phyloP scores from a whole-genome alignment of 2,888 invertebrate species.

The Hyles lineata region DNA sequence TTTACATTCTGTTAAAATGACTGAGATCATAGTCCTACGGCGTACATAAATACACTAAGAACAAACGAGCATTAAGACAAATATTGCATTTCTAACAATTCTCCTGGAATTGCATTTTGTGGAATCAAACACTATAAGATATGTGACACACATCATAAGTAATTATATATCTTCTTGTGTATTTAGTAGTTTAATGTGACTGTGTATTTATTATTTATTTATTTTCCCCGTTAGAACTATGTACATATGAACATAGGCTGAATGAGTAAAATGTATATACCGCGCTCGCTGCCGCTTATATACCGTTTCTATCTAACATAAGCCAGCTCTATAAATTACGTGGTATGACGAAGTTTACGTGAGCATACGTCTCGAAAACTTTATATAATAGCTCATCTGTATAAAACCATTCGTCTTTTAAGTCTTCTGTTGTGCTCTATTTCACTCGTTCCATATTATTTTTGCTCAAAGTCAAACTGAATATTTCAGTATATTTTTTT shows the following conservation, averaged over 20 bases:
- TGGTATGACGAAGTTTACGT: slow-evolving; percentile 25
- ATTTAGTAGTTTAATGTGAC: too few relatives aligned
- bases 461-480: not conserved
- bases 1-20: too few relatives aligned
- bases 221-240: not conserved
- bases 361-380: slow-evolving; percentile 32
- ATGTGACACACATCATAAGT: too few relatives aligned
- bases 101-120: too few relatives aligned
- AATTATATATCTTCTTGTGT: too few relatives aligned
- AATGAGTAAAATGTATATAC: not conserved
- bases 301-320: not conserved
- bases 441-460: slow-evolving; percentile 6
- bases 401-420: not conserved
- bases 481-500: not conserved
- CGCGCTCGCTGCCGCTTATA: slow-evolving; percentile 1
- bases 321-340: slow-evolving; percentile 29
- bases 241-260: too few relatives aligned
- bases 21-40: too few relatives aligned
- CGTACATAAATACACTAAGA: too few relatives aligned
- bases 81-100: too few relatives aligned
- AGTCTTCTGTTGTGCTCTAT: not conserved
- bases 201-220: not conserved
- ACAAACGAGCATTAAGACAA: too few relatives aligned
- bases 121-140: too few relatives aligned
- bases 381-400: slow-evolving; percentile 28